A percentile compares a stretch with the other conserved stretches of the same genome.
Evolutionary conservation across 2,113 vertebrate species (phyloP).

Genomic region (Bujurquina vittata): DNA sequence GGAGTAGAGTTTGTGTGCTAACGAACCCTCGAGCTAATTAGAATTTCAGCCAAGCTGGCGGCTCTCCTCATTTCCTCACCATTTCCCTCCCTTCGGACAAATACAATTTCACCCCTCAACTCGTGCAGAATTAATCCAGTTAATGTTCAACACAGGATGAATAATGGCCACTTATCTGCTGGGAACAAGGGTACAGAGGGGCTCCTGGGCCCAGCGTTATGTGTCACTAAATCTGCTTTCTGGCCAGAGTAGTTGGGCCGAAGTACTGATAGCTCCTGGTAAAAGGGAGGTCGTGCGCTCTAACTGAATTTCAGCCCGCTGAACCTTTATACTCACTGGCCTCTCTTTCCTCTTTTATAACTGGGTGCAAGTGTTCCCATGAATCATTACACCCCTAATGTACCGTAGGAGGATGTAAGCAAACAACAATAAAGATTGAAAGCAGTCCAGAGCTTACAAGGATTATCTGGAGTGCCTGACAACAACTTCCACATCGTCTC

Average conservation of each 20-base stretch:
- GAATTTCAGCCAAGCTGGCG: conserved; percentile 70
- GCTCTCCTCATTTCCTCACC: conserved; percentile 59
- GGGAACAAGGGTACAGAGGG: conserved; percentile 53
- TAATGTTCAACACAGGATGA: conserved; percentile 75
- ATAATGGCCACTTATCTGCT: conserved; percentile 75
- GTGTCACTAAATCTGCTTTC: conserved; percentile 44
- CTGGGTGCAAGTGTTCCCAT: conserved; percentile 22
- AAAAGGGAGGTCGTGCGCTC: conserved; percentile 16
- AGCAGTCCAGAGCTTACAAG: not conserved
- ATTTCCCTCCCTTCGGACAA: conserved; percentile 65
- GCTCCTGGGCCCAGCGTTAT: conserved; percentile 28
- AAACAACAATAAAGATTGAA: conserved; percentile 16
- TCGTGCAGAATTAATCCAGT: conserved; percentile 76
- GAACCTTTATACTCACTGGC: conserved; percentile 22
- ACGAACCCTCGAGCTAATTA: conserved; percentile 74
- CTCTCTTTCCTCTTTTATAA: conserved; percentile 26
- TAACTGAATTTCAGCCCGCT: not conserved
- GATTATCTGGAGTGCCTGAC: not conserved
- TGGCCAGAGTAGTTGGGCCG: conserved; percentile 17
- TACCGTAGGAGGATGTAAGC: conserved; percentile 26
- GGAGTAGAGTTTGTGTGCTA: conserved; percentile 61
- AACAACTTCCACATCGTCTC: conserved; percentile 18
- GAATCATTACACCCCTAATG: conserved; percentile 49
- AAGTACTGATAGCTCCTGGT: conserved; percentile 1
- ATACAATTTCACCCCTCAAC: conserved; percentile 70